Percentiles rank a stretch among this genome's conserved stretches.
These are phyloP conservation scores for Leptinotarsa juncta DNA, from an alignment of 2,888 invertebrate genomes.

Conservation along the genomic window DNA sequence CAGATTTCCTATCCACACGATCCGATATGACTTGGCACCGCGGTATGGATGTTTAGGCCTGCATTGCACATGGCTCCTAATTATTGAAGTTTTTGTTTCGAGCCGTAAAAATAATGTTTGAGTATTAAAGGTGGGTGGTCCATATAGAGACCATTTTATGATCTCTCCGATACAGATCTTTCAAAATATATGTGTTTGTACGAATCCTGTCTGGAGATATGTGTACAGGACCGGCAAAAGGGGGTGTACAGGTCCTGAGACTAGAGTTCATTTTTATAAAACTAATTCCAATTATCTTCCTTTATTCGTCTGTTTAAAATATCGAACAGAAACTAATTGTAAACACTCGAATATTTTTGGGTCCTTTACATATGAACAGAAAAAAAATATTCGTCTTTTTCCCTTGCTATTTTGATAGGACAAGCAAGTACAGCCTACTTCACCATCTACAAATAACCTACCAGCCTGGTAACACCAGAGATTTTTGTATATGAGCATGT, in stretches of 20 bases:
- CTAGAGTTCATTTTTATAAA: not conserved
- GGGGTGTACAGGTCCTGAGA: not conserved
- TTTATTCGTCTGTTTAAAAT: no score
- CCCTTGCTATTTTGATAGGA: no score
- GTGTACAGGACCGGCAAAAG: slow-evolving; percentile 16
- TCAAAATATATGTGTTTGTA: slow-evolving; percentile 38
- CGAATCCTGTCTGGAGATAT: slow-evolving; percentile 27
- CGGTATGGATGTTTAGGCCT: slow-evolving; percentile 35
- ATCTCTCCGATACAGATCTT: slow-evolving; percentile 52
- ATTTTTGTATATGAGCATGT: no score
- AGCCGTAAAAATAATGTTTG: slow-evolving; percentile 53
- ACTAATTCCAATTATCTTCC: no score
- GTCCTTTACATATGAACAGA: no score
- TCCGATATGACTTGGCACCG: slow-evolving; percentile 21
- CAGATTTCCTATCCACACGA: slow-evolving; percentile 15
- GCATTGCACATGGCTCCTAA: slow-evolving; percentile 56
- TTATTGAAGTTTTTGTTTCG: slow-evolving; percentile 56
- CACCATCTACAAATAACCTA: no score
- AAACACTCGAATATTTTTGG: no score
- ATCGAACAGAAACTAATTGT: no score
- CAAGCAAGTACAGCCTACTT: no score
- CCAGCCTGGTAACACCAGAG: no score
- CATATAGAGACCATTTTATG: slow-evolving; percentile 51
- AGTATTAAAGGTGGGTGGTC: slow-evolving; percentile 54
- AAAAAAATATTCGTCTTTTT: no score